Base-by-base conservation (phyloP, 2,888 invertebrate species). In the Pandemis heparana region DNA sequence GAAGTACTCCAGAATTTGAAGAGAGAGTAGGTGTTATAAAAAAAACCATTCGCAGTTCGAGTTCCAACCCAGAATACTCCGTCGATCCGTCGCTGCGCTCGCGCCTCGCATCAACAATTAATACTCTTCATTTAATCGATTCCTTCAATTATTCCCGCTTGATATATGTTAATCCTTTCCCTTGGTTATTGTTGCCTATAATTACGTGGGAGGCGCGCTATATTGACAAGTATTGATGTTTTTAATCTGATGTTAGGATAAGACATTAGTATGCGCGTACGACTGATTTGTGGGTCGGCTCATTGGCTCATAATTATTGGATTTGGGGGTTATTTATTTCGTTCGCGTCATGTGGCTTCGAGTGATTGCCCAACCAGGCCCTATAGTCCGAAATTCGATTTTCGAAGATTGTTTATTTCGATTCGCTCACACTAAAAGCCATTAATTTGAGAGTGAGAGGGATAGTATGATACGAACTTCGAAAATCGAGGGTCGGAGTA, bases 201-300 rank as follows among this genome's bases (percentile, higher is more conserved):
- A 94, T 94, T 93, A 92, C 92, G 91, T 93, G 93, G 94, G 94
- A 92, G 94, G 92, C 90, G 91, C 92, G 89, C 90, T 90, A 90
- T 90, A 92, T 91, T 92, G 94, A 92, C 94, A 93, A 90, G 92
- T 93, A 94, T 94, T 92, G 94, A 94, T 94, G 94, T 90, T 91
- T 94, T 94, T 93, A 94, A 94, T 94, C 94, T 92, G 92, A 94
- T 93, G 92, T 92, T 92, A 93, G 94, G 94, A 92, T 92, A 92
- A 91, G 90, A 87, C 92, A 92, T 94, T 92, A 91, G 92, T 92
- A 92, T 92, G 92, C 91, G 89, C 83, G 82, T 62, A 48, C 70
- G 71, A 84, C 90, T 92, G 94, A 92, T 93, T 94, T 92, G 92
- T 92, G 83, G 86, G 86, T 81, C 89, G 91, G 89, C 92, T 92